Base-by-base conservation (phyloP, 2,113 vertebrate genomes). In the Amia ocellicauda region DNA sequence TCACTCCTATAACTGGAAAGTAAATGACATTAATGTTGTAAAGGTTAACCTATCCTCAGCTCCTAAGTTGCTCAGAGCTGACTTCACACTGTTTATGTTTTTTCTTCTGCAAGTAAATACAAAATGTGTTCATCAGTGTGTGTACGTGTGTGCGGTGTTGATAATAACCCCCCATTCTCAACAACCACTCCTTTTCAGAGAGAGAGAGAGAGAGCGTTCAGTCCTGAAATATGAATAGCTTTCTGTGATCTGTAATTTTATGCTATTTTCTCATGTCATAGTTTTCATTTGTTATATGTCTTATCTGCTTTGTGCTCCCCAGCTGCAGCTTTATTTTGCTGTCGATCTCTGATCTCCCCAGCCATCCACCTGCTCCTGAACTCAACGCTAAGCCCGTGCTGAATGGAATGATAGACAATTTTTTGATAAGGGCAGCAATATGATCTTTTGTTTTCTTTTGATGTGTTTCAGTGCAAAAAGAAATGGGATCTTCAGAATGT, bases 401-500 rank as follows among this genome's bases (percentile, higher is more conserved):
- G 74, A 70, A 28, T 63, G 68, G 77, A 80, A 67, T 85, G 83
- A 85, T 70, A 72, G 84, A 83, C 83, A 78, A 20, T 20, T 56
- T 71, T 69, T 70, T 22, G 80, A 88, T 84, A 88, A 84, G 78
- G 70, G 68, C 62, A 49, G 83, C 72, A 74, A 84, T 67, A 63
- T 63, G 75, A 85, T 82, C 77, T 58, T 69, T 68, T 55, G 43
- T 61, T 58, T 51, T 60, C n/a, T 66, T 83, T 84, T 86, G 77
- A 83, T 82, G 66, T 78, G 54, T 51, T 26, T 58, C 43, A 70
- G 54, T 62, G 63, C 58, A 76, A 62, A 64, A 67, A 60, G 42
- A 50, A 55, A 43, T 20, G 24, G 20, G 4, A 24, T 54, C 51
- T 54, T 54, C 24, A 27, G 10, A 50, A 50, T 17, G 47, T 54